Percentiles rank a stretch among this genome's conserved stretches.
phyloP scores from a whole-genome alignment of 2,888 invertebrate species.

The Parnassius glacialis region DNA sequence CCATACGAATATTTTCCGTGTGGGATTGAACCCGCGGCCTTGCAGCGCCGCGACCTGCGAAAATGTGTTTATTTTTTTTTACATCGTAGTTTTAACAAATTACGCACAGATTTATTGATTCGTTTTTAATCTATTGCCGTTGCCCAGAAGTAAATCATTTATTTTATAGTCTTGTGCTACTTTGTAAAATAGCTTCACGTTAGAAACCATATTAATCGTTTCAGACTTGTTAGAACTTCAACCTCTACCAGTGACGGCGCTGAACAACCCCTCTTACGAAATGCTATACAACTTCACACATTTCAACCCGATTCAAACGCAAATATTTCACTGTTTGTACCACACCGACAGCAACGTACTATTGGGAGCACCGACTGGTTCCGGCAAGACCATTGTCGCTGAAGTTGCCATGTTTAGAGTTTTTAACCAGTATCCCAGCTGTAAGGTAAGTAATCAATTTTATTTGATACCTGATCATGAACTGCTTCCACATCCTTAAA shows the following conservation, averaged over 20 bases:
- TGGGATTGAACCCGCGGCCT: too few species aligned
- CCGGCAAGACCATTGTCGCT: conserved; percentile 98
- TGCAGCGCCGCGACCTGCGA: too few species aligned
- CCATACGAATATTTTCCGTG: too few species aligned
- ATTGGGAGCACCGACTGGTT: conserved; percentile 97
- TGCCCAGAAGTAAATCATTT: too few species aligned
- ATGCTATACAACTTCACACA: conserved; percentile 93
- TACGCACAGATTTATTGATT: too few species aligned
- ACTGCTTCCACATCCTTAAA: too few species aligned
- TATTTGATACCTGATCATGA: too few species aligned
- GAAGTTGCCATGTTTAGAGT: conserved; percentile 98
- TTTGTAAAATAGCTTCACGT: too few species aligned
- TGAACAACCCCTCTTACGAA: conserved; percentile 89
- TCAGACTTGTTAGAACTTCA: conserved; percentile 93
- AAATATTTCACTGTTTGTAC: conserved; percentile 97
- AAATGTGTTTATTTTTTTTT: too few species aligned
- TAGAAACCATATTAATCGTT: conserved; percentile 28
- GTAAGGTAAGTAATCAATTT: conserved; percentile 80
- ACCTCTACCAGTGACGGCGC: conserved; percentile 91
- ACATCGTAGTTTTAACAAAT: too few species aligned
- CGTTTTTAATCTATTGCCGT: too few species aligned
- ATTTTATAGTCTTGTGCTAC: too few species aligned
- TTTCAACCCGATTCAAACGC: conserved; percentile 99
- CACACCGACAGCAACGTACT: conserved; percentile 96
- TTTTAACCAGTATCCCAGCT: conserved; percentile 88